A percentile compares a stretch with the other conserved stretches of the same genome.
phyloP scores from a whole-genome alignment of 2,888 invertebrate species.

The Invenusta paracnida region DNA sequence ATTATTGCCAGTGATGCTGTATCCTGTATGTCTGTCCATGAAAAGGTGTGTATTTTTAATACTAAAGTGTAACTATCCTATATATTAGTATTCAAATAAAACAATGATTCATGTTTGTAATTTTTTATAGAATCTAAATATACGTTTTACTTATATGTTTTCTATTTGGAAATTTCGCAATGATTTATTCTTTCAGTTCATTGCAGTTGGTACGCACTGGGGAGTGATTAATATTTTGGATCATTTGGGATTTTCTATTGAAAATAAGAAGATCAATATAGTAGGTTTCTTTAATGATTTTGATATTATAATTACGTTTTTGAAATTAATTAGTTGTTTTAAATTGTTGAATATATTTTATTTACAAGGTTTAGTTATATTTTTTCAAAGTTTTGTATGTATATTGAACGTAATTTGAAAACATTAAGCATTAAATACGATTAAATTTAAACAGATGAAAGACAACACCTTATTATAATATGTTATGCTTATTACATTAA shows the following conservation, averaged over 20 bases:
- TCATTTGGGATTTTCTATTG: conserved; percentile 79
- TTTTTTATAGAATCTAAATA: too few relatives aligned
- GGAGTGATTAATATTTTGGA: conserved; percentile 83
- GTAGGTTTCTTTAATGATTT: conserved; percentile 49
- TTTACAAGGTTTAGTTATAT: neutral
- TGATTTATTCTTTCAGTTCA: conserved; percentile 66
- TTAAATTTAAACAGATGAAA: too few relatives aligned
- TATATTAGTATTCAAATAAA: too few relatives aligned
- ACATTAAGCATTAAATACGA: too few relatives aligned
- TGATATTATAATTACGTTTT: conserved; percentile 26
- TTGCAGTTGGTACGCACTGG: conserved; percentile 85
- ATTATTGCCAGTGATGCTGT: neutral
- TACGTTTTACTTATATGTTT: too few relatives aligned
- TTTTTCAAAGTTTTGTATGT: too few relatives aligned
- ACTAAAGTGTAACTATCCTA: too few relatives aligned
- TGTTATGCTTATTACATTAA: too few relatives aligned
- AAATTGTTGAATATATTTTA: conserved; percentile 10
- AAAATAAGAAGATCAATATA: conserved; percentile 64
- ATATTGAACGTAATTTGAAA: neutral
- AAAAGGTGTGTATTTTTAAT: too few relatives aligned
- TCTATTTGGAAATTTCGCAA: too few relatives aligned
- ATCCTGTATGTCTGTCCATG: neutral
- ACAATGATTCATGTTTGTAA: too few relatives aligned
- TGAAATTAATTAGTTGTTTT: neutral
- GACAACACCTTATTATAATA: too few relatives aligned